These are phyloP conservation scores for Betta splendens DNA, from an alignment of 2,797 vertebrate genomes.

Conservation along the genomic window DNA sequence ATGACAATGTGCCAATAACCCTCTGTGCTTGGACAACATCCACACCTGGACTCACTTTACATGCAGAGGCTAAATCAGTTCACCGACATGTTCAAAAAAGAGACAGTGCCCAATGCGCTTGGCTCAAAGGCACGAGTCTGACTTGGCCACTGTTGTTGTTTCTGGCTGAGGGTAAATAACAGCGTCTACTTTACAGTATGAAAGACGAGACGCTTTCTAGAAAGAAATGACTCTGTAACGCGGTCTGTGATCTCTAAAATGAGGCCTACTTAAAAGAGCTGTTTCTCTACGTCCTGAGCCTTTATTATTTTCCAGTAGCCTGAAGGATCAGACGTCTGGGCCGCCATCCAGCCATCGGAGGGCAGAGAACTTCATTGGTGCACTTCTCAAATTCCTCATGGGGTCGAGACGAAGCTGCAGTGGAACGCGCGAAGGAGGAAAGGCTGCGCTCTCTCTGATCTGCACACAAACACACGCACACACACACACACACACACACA, in stretches of 20 bases:
- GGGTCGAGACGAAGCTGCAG: slow-evolving; percentile 47
- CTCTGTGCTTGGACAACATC: slow-evolving; percentile 20
- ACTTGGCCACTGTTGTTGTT: slow-evolving; percentile 33
- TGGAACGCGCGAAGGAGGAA: slow-evolving; percentile 57
- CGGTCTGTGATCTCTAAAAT: slow-evolving; percentile 8
- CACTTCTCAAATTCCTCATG: slow-evolving; percentile 56
- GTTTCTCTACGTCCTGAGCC: background rate
- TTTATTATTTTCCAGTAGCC: slow-evolving; percentile 1
- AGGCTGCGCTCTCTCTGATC: too few relatives aligned
- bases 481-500: slow-evolving; percentile 16
- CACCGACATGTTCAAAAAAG: slow-evolving; percentile 29
- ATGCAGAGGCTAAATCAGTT: slow-evolving; percentile 21
- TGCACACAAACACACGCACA: slow-evolving; percentile 21
- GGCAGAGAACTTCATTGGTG: slow-evolving; percentile 50
- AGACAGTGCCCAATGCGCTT: slow-evolving; percentile 11
- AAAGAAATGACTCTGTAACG: slow-evolving; percentile 5
- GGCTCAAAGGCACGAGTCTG: slow-evolving; percentile 21
- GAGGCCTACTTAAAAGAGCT: slow-evolving; percentile 3
- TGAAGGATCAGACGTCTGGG: slow-evolving; percentile 25
- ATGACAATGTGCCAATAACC: slow-evolving; percentile 13
- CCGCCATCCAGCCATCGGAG: slow-evolving; percentile 33
- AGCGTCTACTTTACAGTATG: slow-evolving; percentile 16
- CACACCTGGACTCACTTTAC: slow-evolving; percentile 47
- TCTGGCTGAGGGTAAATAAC: slow-evolving; percentile 31
- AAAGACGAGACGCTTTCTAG: slow-evolving; percentile 31